Evolutionary conservation across 2,888 invertebrate species (phyloP), one percentile per base, ranked within the genome.

Genomic region (Microctonus brassicae): DNA sequence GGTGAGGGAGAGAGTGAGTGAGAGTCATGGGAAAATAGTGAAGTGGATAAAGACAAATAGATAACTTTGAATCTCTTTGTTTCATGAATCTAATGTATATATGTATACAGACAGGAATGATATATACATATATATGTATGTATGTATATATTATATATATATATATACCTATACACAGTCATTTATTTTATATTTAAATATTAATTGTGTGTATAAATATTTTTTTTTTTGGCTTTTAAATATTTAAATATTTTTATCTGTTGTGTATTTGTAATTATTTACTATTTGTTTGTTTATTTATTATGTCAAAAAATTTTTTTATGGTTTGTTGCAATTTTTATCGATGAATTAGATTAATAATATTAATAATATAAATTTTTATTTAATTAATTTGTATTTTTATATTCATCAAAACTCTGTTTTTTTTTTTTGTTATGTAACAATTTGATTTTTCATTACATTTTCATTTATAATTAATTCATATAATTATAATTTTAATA

Each of bases 1-100:
- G 58, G 72, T 68, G 72, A 73, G 72, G 39, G 53, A 70, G 68
- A 66, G 64, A 69, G 17, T 47, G 47, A n/a, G 47, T 9, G n/a
- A 62, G 58, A 67, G 29, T 42, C 53, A 60, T 53, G 60, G 65
- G 36, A 72, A 70, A 62, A 57, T 52, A 1, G 42, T 33, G n/a
- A 39, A n/a, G n/a, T 10, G n/a, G n/a, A n/a, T n/a, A n/a, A n/a
- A n/a, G n/a, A n/a, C n/a, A 2, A n/a, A 47, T 52, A 58, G 67
- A 60, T 36, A 26, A 57, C 62, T 61, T 57, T 20, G 39, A 57
- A 61, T 60, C 58, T 17, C 69, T 69, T 62, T 65, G 69, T 58
- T 66, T 55, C 58, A 66, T 66, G 24, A 55, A 55, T 66, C 57
- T 66, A 42, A 33, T 33, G 52, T 33, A 52, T 42, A 55, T 36